These are phyloP conservation scores for Agelas oroides DNA, from an alignment of 37 sponge, comb jelly and placozoan species.

Conservation along the genomic window DNA sequence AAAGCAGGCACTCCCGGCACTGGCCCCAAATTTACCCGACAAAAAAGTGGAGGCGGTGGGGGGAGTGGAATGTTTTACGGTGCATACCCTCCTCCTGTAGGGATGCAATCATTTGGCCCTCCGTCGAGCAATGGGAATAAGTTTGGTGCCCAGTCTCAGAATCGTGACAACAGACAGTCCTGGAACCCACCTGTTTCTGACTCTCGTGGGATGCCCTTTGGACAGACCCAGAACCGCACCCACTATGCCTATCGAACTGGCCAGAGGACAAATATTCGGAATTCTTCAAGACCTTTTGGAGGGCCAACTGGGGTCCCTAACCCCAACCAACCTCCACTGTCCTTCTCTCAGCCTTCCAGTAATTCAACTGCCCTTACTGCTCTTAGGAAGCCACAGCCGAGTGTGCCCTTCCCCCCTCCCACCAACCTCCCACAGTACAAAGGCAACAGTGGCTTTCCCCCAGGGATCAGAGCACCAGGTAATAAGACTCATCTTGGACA, in stretches of 20 bases:
- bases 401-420: too few relatives aligned
- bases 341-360: too few relatives aligned
- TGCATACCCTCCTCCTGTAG: too few relatives aligned
- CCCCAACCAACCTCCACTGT: background rate
- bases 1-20: too few relatives aligned
- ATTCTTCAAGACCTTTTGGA: background rate
- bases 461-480: too few relatives aligned
- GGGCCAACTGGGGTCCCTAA: background rate
- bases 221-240: background rate
- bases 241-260: background rate
- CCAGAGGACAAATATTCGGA: background rate
- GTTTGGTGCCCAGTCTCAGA: background rate
- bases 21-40: too few relatives aligned
- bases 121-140: background rate
- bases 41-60: too few relatives aligned
- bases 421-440: too few relatives aligned
- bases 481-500: too few relatives aligned
- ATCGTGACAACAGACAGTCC: background rate
- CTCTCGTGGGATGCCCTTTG: background rate
- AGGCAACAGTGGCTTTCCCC: too few relatives aligned
- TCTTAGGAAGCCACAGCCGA: too few relatives aligned
- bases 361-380: background rate
- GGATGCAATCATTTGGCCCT: background rate
- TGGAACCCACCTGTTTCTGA: background rate
- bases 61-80: too few relatives aligned